phyloP scores from a whole-genome alignment of 2,888 invertebrate genomes.

The Mythimna loreyi region DNA sequence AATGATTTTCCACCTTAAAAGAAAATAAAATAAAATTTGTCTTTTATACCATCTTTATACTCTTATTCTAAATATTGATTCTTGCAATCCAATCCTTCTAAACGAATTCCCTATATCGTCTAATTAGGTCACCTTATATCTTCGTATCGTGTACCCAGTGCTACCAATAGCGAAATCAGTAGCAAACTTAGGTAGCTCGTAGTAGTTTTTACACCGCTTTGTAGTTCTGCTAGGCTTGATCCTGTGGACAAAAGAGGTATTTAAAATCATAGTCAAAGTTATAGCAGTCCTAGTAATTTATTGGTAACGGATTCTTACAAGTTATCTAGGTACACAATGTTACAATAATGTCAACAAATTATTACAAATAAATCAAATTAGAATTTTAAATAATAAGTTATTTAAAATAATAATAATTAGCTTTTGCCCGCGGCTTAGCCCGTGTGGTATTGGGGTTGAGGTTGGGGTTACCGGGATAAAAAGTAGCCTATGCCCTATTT shows the following conservation, averaged over 20 bases:
- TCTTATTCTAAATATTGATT: slow-evolving; percentile 36
- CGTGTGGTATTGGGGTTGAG: too few relatives aligned
- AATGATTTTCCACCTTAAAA: too few relatives aligned
- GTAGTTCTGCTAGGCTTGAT: slow-evolving; percentile 86
- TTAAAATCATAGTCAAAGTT: slow-evolving; percentile 7
- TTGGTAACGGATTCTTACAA: too few relatives aligned
- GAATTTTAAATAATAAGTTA: too few relatives aligned
- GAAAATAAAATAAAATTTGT: neutral
- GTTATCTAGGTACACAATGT: too few relatives aligned
- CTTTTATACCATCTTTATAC: neutral
- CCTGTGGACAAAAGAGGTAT: slow-evolving; percentile 71
- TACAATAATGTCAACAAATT: too few relatives aligned
- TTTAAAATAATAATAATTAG: too few relatives aligned
- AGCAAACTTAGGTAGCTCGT: slow-evolving; percentile 82
- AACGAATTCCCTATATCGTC: slow-evolving; percentile 50
- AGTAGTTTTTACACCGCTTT: slow-evolving; percentile 86
- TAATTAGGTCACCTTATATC: slow-evolving; percentile 84
- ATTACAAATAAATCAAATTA: too few relatives aligned
- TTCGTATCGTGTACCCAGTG: slow-evolving; percentile 73
- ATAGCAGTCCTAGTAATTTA: too few relatives aligned
- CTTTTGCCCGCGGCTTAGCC: too few relatives aligned
- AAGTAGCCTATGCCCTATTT: too few relatives aligned
- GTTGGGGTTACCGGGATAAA: too few relatives aligned
- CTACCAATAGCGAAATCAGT: slow-evolving; percentile 76
- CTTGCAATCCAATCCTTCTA: slow-evolving; percentile 47